phyloP scores from a whole-genome alignment of 2,888 invertebrate species.

The Campaea margaritaria region DNA sequence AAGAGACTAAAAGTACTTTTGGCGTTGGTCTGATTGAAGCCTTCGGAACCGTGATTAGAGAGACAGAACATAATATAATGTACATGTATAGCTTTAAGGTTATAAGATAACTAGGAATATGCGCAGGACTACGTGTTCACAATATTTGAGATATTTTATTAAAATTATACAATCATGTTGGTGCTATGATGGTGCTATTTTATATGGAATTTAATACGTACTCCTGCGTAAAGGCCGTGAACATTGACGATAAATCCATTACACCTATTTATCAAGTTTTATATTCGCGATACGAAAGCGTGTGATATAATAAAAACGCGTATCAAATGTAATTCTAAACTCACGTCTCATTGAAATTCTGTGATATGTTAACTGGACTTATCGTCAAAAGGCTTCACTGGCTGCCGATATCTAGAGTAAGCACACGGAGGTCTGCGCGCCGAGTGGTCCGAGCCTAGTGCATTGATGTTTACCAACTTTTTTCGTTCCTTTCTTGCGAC shows the following conservation, averaged over 20 bases:
- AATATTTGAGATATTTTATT: background rate
- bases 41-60: background rate
- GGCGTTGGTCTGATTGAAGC: background rate
- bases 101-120: background rate
- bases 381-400: background rate
- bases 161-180: background rate
- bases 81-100: too few relatives aligned
- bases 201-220: too few relatives aligned
- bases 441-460: constrained; percentile 43
- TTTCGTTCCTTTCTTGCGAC: constrained; percentile 84
- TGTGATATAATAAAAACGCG: too few relatives aligned
- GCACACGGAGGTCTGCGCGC: constrained; percentile 8
- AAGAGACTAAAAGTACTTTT: background rate
- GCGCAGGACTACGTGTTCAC: constrained; percentile 4
- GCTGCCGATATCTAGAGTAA: constrained; percentile 1
- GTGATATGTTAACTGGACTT: too few relatives aligned
- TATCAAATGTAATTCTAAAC: too few relatives aligned
- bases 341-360: too few relatives aligned
- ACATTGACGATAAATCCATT: background rate
- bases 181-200: too few relatives aligned
- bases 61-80: background rate
- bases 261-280: too few relatives aligned
- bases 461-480: constrained; percentile 72
- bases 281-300: too few relatives aligned
- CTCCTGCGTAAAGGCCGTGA: constrained; percentile 4